These are phyloP conservation scores for Notoglanidium macrostoma DNA, from an alignment of 2,797 vertebrate genomes.

Conservation along the genomic window DNA sequence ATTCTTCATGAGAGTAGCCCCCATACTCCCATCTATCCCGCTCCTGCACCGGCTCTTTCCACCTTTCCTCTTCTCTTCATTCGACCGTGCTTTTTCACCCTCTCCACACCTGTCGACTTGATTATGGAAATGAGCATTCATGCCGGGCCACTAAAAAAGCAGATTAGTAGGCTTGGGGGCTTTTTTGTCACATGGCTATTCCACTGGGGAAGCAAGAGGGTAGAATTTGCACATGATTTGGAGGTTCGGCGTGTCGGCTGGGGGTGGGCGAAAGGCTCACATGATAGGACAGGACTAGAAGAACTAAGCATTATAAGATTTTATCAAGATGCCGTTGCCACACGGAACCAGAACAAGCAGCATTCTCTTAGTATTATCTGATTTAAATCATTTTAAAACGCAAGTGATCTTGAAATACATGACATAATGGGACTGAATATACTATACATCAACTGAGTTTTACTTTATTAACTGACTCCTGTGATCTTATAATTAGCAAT, in stretches of 20 bases:
- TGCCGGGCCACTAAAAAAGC: constrained; percentile 72
- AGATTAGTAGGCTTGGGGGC: constrained; percentile 73
- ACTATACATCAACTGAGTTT: not conserved
- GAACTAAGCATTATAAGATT: constrained; percentile 15
- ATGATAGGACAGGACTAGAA: not conserved
- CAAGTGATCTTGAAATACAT: not conserved
- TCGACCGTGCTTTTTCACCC: constrained; percentile 59
- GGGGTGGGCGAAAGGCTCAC: constrained; percentile 22
- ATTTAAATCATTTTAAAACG: not conserved
- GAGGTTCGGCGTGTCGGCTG: constrained; percentile 41
- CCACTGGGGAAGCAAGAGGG: constrained; percentile 69
- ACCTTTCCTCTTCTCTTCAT: constrained; percentile 53
- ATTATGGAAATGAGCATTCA: constrained; percentile 81
- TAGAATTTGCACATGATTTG: constrained; percentile 68
- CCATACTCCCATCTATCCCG: constrained; percentile 31
- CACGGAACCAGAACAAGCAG: not conserved
- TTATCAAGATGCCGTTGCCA: constrained; percentile 1
- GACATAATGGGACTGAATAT: not conserved
- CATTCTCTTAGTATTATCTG: not conserved
- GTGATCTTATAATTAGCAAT: not conserved
- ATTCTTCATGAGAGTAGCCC: constrained; percentile 42
- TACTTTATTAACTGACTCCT: not conserved
- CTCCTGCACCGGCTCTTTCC: constrained; percentile 43
- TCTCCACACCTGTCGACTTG: constrained; percentile 80
- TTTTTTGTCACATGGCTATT: constrained; percentile 75